Evolutionary conservation across 1,140 invertebrate species (phyloP), one percentile per base, ranked within the genome.

Genomic region (Nephotettix cincticeps): DNA sequence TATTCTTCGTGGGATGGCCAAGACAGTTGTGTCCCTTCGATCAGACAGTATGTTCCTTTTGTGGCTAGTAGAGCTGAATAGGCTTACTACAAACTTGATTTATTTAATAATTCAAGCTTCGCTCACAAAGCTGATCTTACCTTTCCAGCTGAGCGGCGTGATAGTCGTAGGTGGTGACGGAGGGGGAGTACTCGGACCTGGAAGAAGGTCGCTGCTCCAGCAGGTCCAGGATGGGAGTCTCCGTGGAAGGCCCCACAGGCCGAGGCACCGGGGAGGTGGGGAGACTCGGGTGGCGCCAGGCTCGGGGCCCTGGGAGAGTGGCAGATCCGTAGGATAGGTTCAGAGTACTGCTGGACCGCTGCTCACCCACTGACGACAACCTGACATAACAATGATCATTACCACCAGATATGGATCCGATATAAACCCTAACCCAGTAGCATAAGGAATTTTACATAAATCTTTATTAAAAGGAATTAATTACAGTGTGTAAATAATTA

Each of bases 121-220:
- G n/a, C 40, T 43, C n/a, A 43, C n/a, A n/a, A n/a, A n/a, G n/a
- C n/a, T n/a, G n/a, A n/a, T n/a, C 4, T 36, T 36, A 36, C 32
- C 68, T n/a, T 76, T 92, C 90, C 51, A 93, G 79, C 77, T 92
- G 90, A 1, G 89, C 89, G 0, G 90, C 88, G 78, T 91, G 88
- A 78, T 91, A 92, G 75, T 91, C 89, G 77, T 90, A 91, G 30
- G 90, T 76, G 80, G 82, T 80, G 17, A 75, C 77, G 32, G 68
- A 72, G 1, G 51, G 30, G 4, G 56, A 45, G 30, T 47, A 61
- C 19, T 30, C 27, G 6, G 54, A 47, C 4, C 27, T 21, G 21
- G 69, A 40, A 28, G 54, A 23, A 11, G 68, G 29, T 40, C 71
- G 21, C 17, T 61, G 56, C 14, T 72, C 76, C 17, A 75, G 66